These are phyloP conservation scores for Colostygia pectinataria DNA, from an alignment of 2,888 invertebrate species.

Conservation along the genomic window DNA sequence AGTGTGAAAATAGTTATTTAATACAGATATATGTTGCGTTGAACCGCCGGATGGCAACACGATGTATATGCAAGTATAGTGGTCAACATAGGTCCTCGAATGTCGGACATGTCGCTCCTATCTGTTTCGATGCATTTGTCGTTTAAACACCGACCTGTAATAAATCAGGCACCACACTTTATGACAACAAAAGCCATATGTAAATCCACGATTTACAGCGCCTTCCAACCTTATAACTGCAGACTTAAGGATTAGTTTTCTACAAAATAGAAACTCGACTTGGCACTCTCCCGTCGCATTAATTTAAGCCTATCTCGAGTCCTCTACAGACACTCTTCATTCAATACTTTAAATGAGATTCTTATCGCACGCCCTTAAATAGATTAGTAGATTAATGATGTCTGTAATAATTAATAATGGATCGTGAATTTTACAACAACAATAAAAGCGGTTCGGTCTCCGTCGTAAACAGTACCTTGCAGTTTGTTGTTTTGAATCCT, in stretches of 20 bases:
- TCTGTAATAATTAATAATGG: slow-evolving; percentile 83
- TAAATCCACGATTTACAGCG: slow-evolving; percentile 8
- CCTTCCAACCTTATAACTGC: slow-evolving; percentile 32
- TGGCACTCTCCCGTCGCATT: slow-evolving; percentile 39
- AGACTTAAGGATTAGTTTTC: slow-evolving; percentile 14
- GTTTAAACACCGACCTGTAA: slow-evolving; percentile 83
- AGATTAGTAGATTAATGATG: slow-evolving; percentile 84
- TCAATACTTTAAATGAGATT: slow-evolving; percentile 84
- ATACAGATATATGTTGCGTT: slow-evolving; percentile 17
- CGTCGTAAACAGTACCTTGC: slow-evolving; percentile 76
- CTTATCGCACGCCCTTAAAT: slow-evolving; percentile 82
- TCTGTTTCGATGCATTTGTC: slow-evolving; percentile 83
- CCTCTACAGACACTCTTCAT: slow-evolving; percentile 82
- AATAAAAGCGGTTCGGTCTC: slow-evolving; percentile 77
- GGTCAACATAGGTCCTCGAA: slow-evolving; percentile 79
- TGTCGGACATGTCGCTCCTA: slow-evolving; percentile 82
- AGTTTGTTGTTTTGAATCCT: slow-evolving; percentile 78
- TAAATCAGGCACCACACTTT: slow-evolving; percentile 70
- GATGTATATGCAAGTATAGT: slow-evolving; percentile 60
- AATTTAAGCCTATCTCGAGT: slow-evolving; percentile 81
- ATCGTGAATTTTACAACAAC: slow-evolving; percentile 82
- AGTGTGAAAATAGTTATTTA: not conserved
- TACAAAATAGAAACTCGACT: slow-evolving; percentile 24
- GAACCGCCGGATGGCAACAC: slow-evolving; percentile 38
- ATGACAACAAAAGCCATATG: slow-evolving; percentile 41